Evolutionary conservation across 2,888 invertebrate species (phyloP), one percentile per base, ranked within the genome.

Genomic region (Cylloceria caligata): DNA sequence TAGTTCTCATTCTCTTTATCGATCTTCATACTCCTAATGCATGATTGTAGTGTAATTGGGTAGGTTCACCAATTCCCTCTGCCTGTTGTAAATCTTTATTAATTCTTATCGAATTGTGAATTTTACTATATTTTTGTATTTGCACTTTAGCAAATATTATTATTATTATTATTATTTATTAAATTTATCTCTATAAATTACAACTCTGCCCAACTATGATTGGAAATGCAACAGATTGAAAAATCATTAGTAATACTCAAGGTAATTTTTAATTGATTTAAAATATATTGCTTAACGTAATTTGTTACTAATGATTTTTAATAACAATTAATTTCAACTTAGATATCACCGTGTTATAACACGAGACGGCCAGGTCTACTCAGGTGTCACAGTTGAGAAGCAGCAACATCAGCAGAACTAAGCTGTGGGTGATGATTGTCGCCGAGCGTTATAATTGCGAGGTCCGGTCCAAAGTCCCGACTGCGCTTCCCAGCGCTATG

Each of bases 381-480:
- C 13, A 9, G 39, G 45, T 65, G 45, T 65, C 62, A 21, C 39
- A 24, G 21, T n/a, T 13, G 4, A 9, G 42, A 64, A 39, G 13
- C 42, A 24, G 24, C 27, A 13, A 27, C 65, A 45, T 65, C 65
- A 13, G 65, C 45, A 65, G 7, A 45, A 27, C 24, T 7, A 5
- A n/a, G 19, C 5, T 21, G 21, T 11, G 49, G 19, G 6, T 49
- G 7, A 21, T 21, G 11, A 49, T 1, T 21, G 21, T 21, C 27
- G 30, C 30, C 11, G 30, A 47, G 65, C 60, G 60, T 60, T 47
- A 34, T 24, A 62, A 72, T 62, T 72, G 49, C 9, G 72, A 30
- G 62, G 9, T 62, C 47, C 30, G 47, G 71, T 72, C 42, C 57
- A 60, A 47, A 30, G 47, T 47, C 57, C 24, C 34, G 60, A 13